Conservation (phyloP, 2,888 invertebrate species). For the Xanthorhoe designata region DNA sequence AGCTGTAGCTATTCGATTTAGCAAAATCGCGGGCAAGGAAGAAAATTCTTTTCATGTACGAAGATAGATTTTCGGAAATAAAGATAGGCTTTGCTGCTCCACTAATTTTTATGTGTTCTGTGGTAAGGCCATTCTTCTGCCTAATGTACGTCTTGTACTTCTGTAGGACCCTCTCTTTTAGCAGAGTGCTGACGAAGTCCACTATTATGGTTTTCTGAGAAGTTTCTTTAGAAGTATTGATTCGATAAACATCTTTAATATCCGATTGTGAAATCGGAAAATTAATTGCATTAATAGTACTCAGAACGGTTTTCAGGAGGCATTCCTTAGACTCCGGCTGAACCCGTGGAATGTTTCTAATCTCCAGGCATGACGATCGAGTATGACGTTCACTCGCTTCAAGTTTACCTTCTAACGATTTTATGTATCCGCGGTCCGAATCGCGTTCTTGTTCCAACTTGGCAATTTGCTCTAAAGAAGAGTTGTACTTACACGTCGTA, state of each 20-base stretch:
- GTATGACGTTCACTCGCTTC: not conserved
- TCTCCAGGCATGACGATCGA: not conserved
- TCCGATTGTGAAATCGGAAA: not conserved
- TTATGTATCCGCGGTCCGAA: not conserved
- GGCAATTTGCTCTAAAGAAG: not conserved
- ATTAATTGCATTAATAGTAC: not conserved
- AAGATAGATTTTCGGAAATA: not conserved
- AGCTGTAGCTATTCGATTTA: not conserved
- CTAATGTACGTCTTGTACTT: not conserved
- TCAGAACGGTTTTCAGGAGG: not conserved
- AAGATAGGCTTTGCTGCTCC: not conserved
- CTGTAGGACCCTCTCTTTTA: not conserved
- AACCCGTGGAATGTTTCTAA: not conserved
- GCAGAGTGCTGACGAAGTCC: not conserved
- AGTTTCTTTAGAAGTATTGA: not conserved
- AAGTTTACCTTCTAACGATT: not conserved
- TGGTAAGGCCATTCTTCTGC: not conserved
- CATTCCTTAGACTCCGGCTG: not conserved
- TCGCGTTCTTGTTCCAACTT: constrained; percentile 1
- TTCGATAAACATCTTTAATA: constrained; percentile 1
- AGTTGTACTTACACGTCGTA: not conserved
- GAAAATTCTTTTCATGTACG: not conserved
- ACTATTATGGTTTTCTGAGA: not conserved
- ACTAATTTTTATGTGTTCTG: not conserved
- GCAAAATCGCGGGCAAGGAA: not conserved